Evolutionary conservation across 2,113 vertebrate species (phyloP).

Genomic region (Channa argus): DNA sequence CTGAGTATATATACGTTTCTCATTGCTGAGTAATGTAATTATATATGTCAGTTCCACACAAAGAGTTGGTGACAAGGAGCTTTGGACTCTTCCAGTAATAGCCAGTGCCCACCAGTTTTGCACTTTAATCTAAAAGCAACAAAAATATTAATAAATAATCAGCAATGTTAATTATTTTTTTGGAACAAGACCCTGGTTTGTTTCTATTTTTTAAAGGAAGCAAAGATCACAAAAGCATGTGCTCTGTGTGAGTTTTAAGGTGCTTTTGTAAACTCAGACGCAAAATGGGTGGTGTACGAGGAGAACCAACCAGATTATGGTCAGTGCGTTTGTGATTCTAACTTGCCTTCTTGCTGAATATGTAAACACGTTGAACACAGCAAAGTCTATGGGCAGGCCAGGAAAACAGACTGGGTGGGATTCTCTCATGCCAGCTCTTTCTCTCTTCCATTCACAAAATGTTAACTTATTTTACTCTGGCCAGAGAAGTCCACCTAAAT

Average conservation of each 20-base stretch:
- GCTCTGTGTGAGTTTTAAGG: conserved; percentile 85
- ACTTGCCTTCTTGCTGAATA: conserved; percentile 82
- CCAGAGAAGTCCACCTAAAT: conserved; percentile 57
- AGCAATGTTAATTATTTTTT: conserved; percentile 78
- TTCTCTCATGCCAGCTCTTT: conserved; percentile 55
- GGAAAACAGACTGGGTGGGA: conserved; percentile 73
- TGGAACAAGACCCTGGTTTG: conserved; percentile 85
- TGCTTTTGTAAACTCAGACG: conserved; percentile 84
- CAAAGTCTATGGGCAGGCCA: conserved; percentile 73
- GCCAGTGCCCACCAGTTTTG: conserved; percentile 82
- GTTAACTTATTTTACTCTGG: conserved; percentile 53
- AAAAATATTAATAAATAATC: conserved; percentile 84
- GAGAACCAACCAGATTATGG: conserved; percentile 70
- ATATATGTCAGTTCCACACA: conserved; percentile 84
- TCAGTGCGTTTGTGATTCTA: conserved; percentile 79
- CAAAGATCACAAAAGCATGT: conserved; percentile 83
- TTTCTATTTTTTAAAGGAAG: conserved; percentile 75
- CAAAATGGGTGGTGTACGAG: conserved; percentile 58
- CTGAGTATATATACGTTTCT: conserved; percentile 69
- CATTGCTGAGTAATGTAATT: conserved; percentile 68
- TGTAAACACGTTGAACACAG: conserved; percentile 86
- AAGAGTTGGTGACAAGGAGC: conserved; percentile 74
- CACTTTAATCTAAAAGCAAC: conserved; percentile 77
- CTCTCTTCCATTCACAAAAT: conserved; percentile 57
- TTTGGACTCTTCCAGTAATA: conserved; percentile 81